phyloP scores from a whole-genome alignment of 2,888 invertebrate species.

The Colostygia pectinataria region DNA sequence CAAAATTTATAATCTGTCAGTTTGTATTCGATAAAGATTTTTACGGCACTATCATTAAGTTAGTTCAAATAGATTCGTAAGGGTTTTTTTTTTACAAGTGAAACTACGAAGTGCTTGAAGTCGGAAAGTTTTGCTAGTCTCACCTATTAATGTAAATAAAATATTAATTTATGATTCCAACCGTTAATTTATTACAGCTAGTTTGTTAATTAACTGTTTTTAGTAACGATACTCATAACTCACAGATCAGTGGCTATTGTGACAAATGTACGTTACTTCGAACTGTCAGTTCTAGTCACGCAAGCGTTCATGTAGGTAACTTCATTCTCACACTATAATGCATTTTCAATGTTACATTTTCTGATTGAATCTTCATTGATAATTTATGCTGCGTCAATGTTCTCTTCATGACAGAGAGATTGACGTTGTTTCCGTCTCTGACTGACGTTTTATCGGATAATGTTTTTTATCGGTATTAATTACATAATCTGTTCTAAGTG shows the following conservation, averaged over 20 bases:
- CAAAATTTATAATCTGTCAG: too few relatives aligned
- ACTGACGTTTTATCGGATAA: conserved; percentile 7
- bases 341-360: conserved; percentile 16
- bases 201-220: conserved; percentile 22
- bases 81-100: too few relatives aligned
- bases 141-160: neutral
- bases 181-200: conserved; percentile 19
- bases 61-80: too few relatives aligned
- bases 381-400: conserved; percentile 15
- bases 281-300: conserved; percentile 14
- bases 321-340: conserved; percentile 11
- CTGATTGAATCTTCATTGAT: conserved; percentile 14
- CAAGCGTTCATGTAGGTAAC: conserved; percentile 5
- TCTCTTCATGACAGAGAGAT: neutral
- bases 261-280: conserved; percentile 21
- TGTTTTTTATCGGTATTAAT: too few relatives aligned
- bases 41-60: too few relatives aligned
- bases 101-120: neutral
- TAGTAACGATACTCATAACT: conserved; percentile 23
- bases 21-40: too few relatives aligned
- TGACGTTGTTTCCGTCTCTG: conserved; percentile 7
- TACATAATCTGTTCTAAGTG: too few relatives aligned
- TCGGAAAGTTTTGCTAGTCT: neutral
- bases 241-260: conserved; percentile 16
- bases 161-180: conserved; percentile 12